These are phyloP conservation scores for Tricholauxania praeusta DNA, from an alignment of 2,888 invertebrate genomes.

Conservation along the genomic window DNA sequence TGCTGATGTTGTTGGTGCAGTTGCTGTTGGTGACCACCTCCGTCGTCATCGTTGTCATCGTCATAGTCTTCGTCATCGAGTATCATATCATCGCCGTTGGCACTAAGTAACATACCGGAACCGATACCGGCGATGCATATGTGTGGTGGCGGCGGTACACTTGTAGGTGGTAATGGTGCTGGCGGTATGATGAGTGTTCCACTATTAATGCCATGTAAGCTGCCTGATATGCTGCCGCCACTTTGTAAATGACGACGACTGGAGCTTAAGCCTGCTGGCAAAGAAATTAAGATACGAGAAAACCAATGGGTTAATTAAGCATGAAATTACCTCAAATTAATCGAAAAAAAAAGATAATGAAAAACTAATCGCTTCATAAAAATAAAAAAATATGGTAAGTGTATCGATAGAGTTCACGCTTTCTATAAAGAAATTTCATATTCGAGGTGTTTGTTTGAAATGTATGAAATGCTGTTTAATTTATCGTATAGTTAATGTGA, in stretches of 20 bases:
- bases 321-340: neutral
- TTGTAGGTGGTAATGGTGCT: conserved; percentile 67
- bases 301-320: neutral
- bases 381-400: neutral
- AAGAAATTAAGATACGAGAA: neutral
- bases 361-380: neutral
- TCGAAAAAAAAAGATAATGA: neutral
- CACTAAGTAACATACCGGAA: conserved; percentile 59
- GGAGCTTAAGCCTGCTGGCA: conserved; percentile 64
- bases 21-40: conserved; percentile 35
- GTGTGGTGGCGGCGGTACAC: conserved; percentile 68
- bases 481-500: too few relatives aligned
- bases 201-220: conserved; percentile 67
- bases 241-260: conserved; percentile 68
- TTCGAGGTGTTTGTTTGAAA: too few relatives aligned
- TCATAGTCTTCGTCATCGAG: conserved; percentile 58
- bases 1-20: conserved; percentile 16
- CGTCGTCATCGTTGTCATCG: conserved; percentile 59
- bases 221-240: conserved; percentile 68
- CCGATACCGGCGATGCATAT: conserved; percentile 65
- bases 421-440: too few relatives aligned
- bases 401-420: too few relatives aligned
- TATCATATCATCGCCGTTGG: conserved; percentile 42
- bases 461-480: too few relatives aligned
- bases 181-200: conserved; percentile 67